These are phyloP conservation scores for Cebus imitator DNA, from an alignment of 2,113 vertebrate species.

Conservation along the genomic window DNA sequence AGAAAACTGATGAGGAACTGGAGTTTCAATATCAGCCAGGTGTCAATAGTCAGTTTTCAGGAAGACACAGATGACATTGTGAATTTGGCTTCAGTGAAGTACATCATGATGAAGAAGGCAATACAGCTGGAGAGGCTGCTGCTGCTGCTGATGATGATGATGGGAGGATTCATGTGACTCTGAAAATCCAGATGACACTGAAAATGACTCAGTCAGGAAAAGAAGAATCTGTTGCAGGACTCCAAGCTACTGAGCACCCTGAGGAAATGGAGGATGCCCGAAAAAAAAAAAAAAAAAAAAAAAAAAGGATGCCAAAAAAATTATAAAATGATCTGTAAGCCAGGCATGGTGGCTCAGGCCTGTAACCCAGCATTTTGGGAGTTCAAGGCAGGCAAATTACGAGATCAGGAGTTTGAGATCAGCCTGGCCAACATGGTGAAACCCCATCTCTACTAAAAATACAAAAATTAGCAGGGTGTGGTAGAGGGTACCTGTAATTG, in stretches of 20 bases:
- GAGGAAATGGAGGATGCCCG: constrained; percentile 73
- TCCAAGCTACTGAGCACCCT: constrained; percentile 77
- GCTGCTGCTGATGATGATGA: background rate
- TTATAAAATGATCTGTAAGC: constrained; percentile 84
- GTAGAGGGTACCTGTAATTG: too few relatives aligned
- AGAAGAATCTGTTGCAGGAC: constrained; percentile 74
- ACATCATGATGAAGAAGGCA: constrained; percentile 58
- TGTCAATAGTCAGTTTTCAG: constrained; percentile 90
- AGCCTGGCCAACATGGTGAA: too few relatives aligned
- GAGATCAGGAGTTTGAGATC: too few relatives aligned
- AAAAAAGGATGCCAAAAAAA: constrained; percentile 81
- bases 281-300: constrained; percentile 71
- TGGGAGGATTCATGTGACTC: constrained; percentile 63
- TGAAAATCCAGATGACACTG: constrained; percentile 78
- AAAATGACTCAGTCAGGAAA: constrained; percentile 74
- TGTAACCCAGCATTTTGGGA: too few relatives aligned
- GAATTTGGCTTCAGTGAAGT: constrained; percentile 92
- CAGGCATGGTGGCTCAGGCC: too few relatives aligned
- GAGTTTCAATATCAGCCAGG: constrained; percentile 91
- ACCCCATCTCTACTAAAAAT: too few relatives aligned
- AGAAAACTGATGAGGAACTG: constrained; percentile 55
- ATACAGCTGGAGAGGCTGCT: background rate
- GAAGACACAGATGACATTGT: constrained; percentile 90
- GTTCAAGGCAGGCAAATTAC: too few relatives aligned
- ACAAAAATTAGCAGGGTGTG: too few relatives aligned